Evolutionary conservation across 2,888 invertebrate genomes (phyloP).

Genomic region (Amiota communis): DNA sequence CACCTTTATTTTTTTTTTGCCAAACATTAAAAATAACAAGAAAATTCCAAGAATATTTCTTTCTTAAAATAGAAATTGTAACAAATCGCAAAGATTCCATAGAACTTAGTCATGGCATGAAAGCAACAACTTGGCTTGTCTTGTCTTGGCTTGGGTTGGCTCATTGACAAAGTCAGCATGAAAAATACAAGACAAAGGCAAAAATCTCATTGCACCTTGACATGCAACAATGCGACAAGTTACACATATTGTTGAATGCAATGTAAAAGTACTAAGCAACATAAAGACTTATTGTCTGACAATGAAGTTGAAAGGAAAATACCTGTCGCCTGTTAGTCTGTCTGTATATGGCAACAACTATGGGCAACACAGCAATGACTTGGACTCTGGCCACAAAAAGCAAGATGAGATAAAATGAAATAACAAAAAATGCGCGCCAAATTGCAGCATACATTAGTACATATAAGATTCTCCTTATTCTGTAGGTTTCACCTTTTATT

Average conservation of each 20-base stretch:
- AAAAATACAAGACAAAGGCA: constrained; percentile 14
- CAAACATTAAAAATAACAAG: constrained; percentile 2
- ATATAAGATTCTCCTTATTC: background rate
- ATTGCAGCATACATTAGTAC: constrained; percentile 31
- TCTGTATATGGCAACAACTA: constrained; percentile 16
- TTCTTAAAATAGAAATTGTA: constrained; percentile 21
- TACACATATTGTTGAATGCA: constrained; percentile 9
- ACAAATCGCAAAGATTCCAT: constrained; percentile 23
- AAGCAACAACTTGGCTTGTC: background rate
- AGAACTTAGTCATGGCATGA: constrained; percentile 20
- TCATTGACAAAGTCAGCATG: constrained; percentile 19
- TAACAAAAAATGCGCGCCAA: constrained; percentile 27
- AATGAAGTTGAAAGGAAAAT: constrained; percentile 8
- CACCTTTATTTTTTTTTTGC: constrained; percentile 20
- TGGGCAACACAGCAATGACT: background rate
- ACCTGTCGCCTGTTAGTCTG: constrained; percentile 18
- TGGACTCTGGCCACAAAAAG: constrained; percentile 15
- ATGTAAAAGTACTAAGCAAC: background rate
- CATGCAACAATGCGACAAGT: constrained; percentile 27
- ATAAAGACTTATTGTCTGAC: background rate
- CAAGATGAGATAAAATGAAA: background rate
- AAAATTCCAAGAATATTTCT: constrained; percentile 15
- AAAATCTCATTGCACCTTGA: constrained; percentile 24
- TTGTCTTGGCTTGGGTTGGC: background rate
- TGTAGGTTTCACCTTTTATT: too few species aligned